Evolutionary conservation across 2,113 vertebrate species (phyloP).

Genomic region (Hoplias malabaricus): DNA sequence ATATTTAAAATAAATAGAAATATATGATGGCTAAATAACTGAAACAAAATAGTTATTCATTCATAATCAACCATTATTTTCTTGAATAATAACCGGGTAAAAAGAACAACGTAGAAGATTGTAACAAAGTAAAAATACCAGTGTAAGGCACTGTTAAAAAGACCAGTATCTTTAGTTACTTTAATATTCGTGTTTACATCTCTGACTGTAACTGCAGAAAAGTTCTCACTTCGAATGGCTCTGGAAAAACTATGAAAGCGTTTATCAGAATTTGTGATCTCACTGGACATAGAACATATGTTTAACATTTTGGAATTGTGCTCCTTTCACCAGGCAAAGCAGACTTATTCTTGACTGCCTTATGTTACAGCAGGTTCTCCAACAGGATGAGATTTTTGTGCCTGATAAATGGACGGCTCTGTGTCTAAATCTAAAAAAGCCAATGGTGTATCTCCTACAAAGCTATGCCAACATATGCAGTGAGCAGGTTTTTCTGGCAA

Average conservation of each 20-base stretch:
- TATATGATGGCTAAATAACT: too few species aligned
- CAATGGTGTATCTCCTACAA: conserved; percentile 54
- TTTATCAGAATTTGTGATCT: conserved; percentile 71
- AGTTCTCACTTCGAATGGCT: conserved; percentile 17
- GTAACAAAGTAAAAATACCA: too few species aligned
- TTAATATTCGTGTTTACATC: too few species aligned
- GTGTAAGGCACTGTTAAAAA: too few species aligned
- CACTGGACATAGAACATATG: conserved; percentile 65
- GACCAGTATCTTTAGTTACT: too few species aligned
- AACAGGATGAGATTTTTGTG: conserved; percentile 55
- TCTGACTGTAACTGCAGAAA: conserved; percentile 4
- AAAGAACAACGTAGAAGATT: too few species aligned
- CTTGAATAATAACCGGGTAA: too few species aligned
- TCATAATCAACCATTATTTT: too few species aligned
- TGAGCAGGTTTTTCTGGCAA: conserved; percentile 53
- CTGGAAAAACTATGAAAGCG: conserved; percentile 61
- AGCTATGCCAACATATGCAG: conserved; percentile 53
- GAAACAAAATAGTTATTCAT: too few species aligned
- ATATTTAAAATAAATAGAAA: too few species aligned
- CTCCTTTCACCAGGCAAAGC: conserved; percentile 62
- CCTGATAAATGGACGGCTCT: conserved; percentile 52
- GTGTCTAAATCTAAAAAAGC: conserved; percentile 44
- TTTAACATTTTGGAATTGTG: conserved; percentile 67
- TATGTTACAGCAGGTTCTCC: conserved; percentile 56
- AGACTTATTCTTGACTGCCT: conserved; percentile 45